Base-by-base conservation (phyloP, 2,113 vertebrate species). In the Sarotherodon lohbergeri region DNA sequence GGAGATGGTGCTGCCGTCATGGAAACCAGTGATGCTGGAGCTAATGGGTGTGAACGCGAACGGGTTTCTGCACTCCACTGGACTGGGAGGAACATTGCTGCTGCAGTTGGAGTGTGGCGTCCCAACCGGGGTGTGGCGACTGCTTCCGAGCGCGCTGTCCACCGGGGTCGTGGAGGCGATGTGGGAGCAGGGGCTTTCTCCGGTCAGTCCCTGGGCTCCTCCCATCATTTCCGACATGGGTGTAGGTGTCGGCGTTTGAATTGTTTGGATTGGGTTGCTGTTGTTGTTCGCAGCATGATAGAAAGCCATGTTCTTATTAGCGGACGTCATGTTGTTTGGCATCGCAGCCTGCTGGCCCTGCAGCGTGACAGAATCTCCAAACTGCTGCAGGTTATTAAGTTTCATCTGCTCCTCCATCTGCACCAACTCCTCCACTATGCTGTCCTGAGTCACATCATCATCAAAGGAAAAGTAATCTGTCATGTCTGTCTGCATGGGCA, bases 381-480 rank as follows among this genome's bases (percentile, higher is more conserved):
- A 98, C 78, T 96, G 88, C 92, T 98, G 98, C 68, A 98, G 95
- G 73, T 91, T 97, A 87, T 95, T 98, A 88, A 98, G 95, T 22
- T 98, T 98, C 98, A 99, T 99, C 85, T 99, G 99, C 95, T 99
- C 98, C 88, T 99, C 99, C 98, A 99, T 99, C 91, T 98, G 97
- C 89, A 99, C 99, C 90, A 99, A 95, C 93, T 99, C 99, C 94
- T 99, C 98, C 88, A 99, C 98, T 59, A 99, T 99, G 95, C 99
- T 99, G 91, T 99, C 99, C 91, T 99, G 99, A 46, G 99, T 99
- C 73, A 99, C 97, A 66, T 99, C 99, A 1, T 99, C 99, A 56
- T 99, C 98, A 91, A 99, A 99, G 3, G 97, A 95, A 81, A 99
- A 99, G 95, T 97, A 99, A 93, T 96, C 97, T 50, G 46, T 52